phyloP scores from a whole-genome alignment of 2,888 invertebrate genomes.

The Sepioteuthis lessoniana region DNA sequence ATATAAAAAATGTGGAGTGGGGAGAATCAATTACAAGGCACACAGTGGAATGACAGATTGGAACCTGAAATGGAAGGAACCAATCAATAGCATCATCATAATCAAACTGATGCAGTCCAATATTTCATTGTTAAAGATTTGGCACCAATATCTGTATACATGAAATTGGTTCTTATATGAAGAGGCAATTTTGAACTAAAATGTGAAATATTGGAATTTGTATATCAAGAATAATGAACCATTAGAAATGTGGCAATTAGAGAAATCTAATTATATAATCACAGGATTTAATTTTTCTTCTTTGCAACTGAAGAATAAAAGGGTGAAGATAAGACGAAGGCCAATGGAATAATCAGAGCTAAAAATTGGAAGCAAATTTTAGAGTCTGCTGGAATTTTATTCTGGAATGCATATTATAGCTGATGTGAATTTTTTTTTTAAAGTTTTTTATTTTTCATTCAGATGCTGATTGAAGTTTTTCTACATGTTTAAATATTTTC shows the following conservation, averaged over 20 bases:
- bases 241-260: not conserved
- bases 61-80: not conserved
- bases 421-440: not conserved
- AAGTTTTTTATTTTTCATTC: not conserved
- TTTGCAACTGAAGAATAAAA: not conserved
- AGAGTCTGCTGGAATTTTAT: not conserved
- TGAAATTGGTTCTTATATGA: not conserved
- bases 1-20: not conserved
- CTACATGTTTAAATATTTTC: conserved; percentile 86
- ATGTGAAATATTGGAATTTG: not conserved
- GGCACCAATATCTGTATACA: not conserved
- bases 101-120: not conserved
- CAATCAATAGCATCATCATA: not conserved
- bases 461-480: conserved; percentile 83
- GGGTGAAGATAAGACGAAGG: not conserved
- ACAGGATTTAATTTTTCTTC: not conserved
- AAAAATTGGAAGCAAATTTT: conserved; percentile 33
- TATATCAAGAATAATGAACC: conserved; percentile 33
- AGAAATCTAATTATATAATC: not conserved
- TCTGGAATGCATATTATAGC: conserved; percentile 39
- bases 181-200: not conserved
- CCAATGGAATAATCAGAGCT: not conserved
- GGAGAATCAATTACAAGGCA: not conserved
- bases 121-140: not conserved
- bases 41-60: not conserved